Base-by-base conservation (phyloP, 1,140 invertebrate genomes). In the Forficula auricularia region DNA sequence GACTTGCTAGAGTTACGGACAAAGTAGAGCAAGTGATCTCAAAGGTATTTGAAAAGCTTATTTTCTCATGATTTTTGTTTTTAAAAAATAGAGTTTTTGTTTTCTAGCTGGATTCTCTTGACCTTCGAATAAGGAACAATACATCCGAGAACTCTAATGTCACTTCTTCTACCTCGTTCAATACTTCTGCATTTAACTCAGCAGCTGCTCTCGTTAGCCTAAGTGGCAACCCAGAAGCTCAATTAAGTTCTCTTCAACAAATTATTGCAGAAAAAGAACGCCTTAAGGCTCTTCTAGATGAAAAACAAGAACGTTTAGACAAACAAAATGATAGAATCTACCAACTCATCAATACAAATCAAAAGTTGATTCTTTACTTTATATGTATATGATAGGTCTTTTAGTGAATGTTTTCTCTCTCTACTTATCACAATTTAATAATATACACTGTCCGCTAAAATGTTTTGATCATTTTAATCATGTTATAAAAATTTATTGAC, bases 21-120 rank as follows among this genome's bases (percentile, higher is more conserved):
- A 64, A 64, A 51, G 54, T 66, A n/a, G 61, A 66, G 45, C 59
- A 60, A 46, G 44, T 65, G 27, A 47, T 64, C 8, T 58, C 58
- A 34, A 66, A 64, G 52, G 62, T 63, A 52, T 43, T 15, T 13
- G 22, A 20, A 8, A 8, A 10, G 9, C 13, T 37, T 37, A 15
- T 36, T 36, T 12, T 16, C 18, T 16, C 34, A 36, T 13, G 8
- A 15, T 4, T 13, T 15, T 36, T 13, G 4, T 7, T 36, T 36
- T n/a, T 16, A 32, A 10, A 10, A 32, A 32, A 10, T 10, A n/a
- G 10, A 32, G n/a, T n/a, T 35, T n/a, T 16, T 13, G 3, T 35
- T 16, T 6, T n/a, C 4, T 35, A 35, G 34, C n/a, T 35, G 4
- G 34, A 35, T 13, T 35, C n/a, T n/a, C n/a, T 35, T 4, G n/a